These are phyloP conservation scores for Setipinna tenuifilis DNA, from an alignment of 2,797 vertebrate species.

Conservation along the genomic window DNA sequence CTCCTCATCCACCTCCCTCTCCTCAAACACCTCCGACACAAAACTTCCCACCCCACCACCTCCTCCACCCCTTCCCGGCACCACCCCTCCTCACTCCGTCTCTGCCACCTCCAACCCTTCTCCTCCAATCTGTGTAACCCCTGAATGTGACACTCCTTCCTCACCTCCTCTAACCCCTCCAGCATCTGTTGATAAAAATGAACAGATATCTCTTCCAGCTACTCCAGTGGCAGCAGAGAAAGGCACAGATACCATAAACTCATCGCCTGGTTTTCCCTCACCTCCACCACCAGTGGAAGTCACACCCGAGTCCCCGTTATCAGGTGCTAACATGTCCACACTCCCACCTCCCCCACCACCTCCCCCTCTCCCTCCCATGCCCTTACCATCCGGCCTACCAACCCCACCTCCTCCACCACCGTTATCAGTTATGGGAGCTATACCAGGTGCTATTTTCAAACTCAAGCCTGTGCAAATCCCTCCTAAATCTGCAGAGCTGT, in stretches of 20 bases:
- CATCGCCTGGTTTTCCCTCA: constrained; percentile 61
- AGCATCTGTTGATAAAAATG: constrained; percentile 29
- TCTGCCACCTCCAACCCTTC: constrained; percentile 26
- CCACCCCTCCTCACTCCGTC: constrained; percentile 44
- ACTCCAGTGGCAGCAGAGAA: constrained; percentile 22
- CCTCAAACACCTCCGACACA: constrained; percentile 48
- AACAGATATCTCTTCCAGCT: constrained; percentile 43
- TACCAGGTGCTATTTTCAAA: constrained; percentile 30
- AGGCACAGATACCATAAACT: constrained; percentile 41
- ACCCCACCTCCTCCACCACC: constrained; percentile 55
- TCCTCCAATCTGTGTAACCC: constrained; percentile 5
- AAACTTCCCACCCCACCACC: constrained; percentile 52
- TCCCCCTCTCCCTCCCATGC: constrained; percentile 34
- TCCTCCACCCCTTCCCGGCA: constrained; percentile 43
- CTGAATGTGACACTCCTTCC: constrained; percentile 19
- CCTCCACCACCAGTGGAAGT: constrained; percentile 69
- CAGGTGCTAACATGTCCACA: constrained; percentile 18
- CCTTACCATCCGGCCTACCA: constrained; percentile 40
- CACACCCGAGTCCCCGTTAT: constrained; percentile 42
- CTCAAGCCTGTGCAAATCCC: constrained; percentile 1
- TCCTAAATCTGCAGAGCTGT: constrained; percentile 2
- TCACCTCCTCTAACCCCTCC: constrained; percentile 25
- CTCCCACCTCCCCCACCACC: constrained; percentile 34
- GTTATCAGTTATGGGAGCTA: constrained; percentile 37
- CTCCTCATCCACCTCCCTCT: constrained; percentile 77